Conservation (phyloP, 2,113 vertebrate genomes). For the Menidia beryllina region DNA sequence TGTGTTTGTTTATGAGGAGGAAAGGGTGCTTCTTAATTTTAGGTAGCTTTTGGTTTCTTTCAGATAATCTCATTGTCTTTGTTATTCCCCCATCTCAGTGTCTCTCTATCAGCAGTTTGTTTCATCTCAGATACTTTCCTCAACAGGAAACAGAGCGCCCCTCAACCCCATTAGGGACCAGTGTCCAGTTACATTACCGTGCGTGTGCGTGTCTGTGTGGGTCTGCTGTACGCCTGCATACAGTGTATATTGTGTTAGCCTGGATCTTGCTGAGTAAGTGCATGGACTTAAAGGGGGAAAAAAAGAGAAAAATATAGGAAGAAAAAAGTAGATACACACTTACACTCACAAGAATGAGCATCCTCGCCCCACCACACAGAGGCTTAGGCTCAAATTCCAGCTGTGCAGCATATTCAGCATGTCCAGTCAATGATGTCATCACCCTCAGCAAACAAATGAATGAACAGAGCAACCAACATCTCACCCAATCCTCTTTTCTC, state of each 20-base stretch:
- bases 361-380: constrained; percentile 19
- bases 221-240: constrained; percentile 20
- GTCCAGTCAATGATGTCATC: constrained; percentile 58
- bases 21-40: neutral
- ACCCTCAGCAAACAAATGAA: constrained; percentile 32
- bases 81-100: constrained; percentile 23
- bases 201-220: constrained; percentile 30
- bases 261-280: constrained; percentile 68
- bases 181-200: constrained; percentile 69
- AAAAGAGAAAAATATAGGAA: neutral
- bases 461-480: constrained; percentile 21
- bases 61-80: constrained; percentile 45
- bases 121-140: constrained; percentile 71
- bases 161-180: constrained; percentile 63
- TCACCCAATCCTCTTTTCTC: neutral
- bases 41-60: constrained; percentile 21
- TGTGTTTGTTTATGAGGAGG: neutral
- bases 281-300: constrained; percentile 25
- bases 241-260: constrained; percentile 28
- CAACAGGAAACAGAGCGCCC: constrained; percentile 67
- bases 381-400: constrained; percentile 52
- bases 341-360: constrained; percentile 11
- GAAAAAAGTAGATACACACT: constrained; percentile 4
- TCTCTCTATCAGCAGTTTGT: constrained; percentile 72
- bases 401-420: constrained; percentile 46